Conservation (phyloP, 2,888 invertebrate species). For the Drosophila fungiperda region DNA sequence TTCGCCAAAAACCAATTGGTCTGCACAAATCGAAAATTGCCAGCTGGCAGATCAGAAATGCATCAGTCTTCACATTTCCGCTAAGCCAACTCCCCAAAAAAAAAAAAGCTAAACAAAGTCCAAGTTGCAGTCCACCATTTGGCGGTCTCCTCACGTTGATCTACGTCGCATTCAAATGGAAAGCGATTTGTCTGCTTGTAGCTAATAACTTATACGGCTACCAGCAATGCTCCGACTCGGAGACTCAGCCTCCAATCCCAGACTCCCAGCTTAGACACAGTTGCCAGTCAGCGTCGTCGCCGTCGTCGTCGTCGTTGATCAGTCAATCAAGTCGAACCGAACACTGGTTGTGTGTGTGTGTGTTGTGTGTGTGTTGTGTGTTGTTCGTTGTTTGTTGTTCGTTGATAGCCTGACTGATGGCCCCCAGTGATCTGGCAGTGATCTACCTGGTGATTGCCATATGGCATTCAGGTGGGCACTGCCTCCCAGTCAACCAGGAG, state of each 20-base stretch:
- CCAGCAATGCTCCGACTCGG: constrained; percentile 2
- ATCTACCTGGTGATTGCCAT: constrained; percentile 25
- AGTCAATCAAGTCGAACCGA: constrained; percentile 63
- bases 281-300: constrained; percentile 5
- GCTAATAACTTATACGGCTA: constrained; percentile 74
- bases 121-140: constrained; percentile 34
- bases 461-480: constrained; percentile 53
- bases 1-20: constrained; percentile 30
- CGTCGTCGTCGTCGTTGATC: constrained; percentile 52
- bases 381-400: constrained; percentile 18
- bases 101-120: constrained; percentile 1
- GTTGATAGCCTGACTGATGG: constrained; percentile 38
- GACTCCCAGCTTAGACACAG: constrained; percentile 8
- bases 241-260: not conserved
- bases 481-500: not conserved
- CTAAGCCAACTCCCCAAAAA: constrained; percentile 7
- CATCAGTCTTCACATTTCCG: constrained; percentile 32
- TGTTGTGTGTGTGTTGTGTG: constrained; percentile 9
- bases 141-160: constrained; percentile 66
- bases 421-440: constrained; percentile 53
- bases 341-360: constrained; percentile 10
- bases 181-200: constrained; percentile 84
- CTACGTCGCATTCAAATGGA: constrained; percentile 78
- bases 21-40: constrained; percentile 46
- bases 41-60: constrained; percentile 30